Evolutionary conservation across 2,888 invertebrate genomes (phyloP).

Genomic region (Magallana nippona): DNA sequence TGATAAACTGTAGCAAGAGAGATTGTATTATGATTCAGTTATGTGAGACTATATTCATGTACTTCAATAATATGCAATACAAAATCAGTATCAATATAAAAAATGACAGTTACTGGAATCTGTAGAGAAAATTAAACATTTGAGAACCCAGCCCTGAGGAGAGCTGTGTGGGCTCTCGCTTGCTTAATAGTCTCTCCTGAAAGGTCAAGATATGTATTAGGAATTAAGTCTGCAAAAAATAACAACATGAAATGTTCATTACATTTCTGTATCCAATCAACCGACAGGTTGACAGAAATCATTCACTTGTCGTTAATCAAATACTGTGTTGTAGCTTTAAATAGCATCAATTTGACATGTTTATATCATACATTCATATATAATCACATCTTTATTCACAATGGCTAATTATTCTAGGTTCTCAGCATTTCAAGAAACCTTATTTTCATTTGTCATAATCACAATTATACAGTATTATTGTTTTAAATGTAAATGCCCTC

Average conservation of each 20-base stretch:
- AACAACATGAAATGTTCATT: constrained; percentile 8
- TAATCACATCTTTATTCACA: no score
- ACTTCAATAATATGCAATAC: not conserved
- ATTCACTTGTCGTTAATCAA: not conserved
- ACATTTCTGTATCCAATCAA: constrained; percentile 7
- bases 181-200: constrained; percentile 26
- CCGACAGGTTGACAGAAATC: not conserved
- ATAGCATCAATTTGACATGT: no score
- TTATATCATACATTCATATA: no score
- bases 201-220: constrained; percentile 7
- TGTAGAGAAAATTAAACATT: constrained; percentile 24
- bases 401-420: no score
- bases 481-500: no score
- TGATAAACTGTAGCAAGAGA: no score
- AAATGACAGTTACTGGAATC: not conserved
- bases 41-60: not conserved
- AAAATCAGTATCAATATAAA: not conserved
- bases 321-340: no score
- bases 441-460: no score
- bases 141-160: not conserved
- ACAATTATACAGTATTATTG: no score
- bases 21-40: no score
- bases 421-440: no score
- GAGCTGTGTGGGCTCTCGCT: not conserved
- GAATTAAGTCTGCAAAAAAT: not conserved